phyloP scores from a whole-genome alignment of 2,113 vertebrate species.

The Poecile atricapillus region DNA sequence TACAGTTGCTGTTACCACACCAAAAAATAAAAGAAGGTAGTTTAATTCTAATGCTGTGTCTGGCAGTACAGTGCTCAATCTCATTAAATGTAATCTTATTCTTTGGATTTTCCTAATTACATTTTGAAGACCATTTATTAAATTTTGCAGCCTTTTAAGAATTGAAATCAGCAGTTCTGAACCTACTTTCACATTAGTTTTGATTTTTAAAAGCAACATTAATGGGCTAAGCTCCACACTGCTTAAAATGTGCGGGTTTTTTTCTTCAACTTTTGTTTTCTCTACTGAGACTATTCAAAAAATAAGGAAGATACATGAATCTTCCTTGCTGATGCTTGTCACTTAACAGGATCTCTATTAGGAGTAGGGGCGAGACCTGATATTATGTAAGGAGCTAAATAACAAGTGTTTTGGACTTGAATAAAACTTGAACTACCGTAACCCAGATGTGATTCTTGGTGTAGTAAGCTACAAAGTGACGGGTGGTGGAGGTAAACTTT shows the following conservation, averaged over 20 bases:
- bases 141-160: not conserved
- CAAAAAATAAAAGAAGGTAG: not conserved
- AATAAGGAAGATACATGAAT: not conserved
- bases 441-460: not conserved
- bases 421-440: not conserved
- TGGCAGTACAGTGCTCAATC: not conserved
- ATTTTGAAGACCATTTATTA: conserved; percentile 12
- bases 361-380: not conserved
- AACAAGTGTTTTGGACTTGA: not conserved
- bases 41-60: not conserved
- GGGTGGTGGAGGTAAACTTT: not conserved
- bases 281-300: not conserved
- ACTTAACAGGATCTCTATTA: not conserved
- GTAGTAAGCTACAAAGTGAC: not conserved
- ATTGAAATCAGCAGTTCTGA: not conserved
- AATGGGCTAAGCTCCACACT: not conserved
- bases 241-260: not conserved
- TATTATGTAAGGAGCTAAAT: not conserved
- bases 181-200: not conserved
- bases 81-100: conserved; percentile 16
- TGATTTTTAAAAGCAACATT: not conserved
- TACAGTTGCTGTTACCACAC: not conserved
- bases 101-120: conserved; percentile 6
- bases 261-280: not conserved
- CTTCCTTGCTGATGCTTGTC: not conserved